phyloP scores from a whole-genome alignment of 1,140 invertebrate genomes.

The Brachionus paranguensis region DNA sequence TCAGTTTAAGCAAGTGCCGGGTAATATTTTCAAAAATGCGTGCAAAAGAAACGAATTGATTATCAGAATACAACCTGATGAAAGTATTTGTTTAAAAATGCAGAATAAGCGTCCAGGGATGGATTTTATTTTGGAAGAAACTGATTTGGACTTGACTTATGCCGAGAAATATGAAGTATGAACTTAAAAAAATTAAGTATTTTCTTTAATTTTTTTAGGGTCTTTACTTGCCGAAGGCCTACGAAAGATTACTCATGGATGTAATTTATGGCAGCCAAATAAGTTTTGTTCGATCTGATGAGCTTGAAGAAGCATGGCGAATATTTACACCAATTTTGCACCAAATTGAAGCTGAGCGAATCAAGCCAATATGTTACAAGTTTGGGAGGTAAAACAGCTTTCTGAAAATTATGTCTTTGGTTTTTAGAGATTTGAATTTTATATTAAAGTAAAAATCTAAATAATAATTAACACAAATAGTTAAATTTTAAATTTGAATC shows the following conservation, averaged over 20 bases:
- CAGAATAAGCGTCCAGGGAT: slow-evolving; percentile 98
- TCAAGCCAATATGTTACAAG: slow-evolving; percentile 74
- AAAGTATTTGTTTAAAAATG: slow-evolving; percentile 95
- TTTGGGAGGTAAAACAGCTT: slow-evolving; percentile 56
- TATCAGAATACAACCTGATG: slow-evolving; percentile 93
- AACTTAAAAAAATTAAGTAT: not conserved
- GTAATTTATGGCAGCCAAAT: slow-evolving; percentile 96
- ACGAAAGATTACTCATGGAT: slow-evolving; percentile 91
- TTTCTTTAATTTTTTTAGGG: slow-evolving; percentile 46
- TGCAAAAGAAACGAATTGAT: slow-evolving; percentile 80
- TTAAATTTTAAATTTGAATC: no score
- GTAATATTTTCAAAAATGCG: slow-evolving; percentile 76
- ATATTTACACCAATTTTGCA: slow-evolving; percentile 94
- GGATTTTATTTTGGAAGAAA: slow-evolving; percentile 91
- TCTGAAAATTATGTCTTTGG: not conserved
- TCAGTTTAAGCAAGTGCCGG: slow-evolving; percentile 84
- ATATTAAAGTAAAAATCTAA: no score
- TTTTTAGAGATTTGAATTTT: no score
- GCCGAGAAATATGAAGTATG: slow-evolving; percentile 73
- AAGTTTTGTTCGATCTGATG: slow-evolving; percentile 92
- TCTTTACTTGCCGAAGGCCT: slow-evolving; percentile 86
- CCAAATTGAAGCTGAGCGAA: slow-evolving; percentile 71
- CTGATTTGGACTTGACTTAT: slow-evolving; percentile 94
- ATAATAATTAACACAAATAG: not conserved
- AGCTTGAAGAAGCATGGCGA: slow-evolving; percentile 91